Base-by-base conservation (phyloP, 2,888 invertebrate species). In the Trilocha varians region DNA sequence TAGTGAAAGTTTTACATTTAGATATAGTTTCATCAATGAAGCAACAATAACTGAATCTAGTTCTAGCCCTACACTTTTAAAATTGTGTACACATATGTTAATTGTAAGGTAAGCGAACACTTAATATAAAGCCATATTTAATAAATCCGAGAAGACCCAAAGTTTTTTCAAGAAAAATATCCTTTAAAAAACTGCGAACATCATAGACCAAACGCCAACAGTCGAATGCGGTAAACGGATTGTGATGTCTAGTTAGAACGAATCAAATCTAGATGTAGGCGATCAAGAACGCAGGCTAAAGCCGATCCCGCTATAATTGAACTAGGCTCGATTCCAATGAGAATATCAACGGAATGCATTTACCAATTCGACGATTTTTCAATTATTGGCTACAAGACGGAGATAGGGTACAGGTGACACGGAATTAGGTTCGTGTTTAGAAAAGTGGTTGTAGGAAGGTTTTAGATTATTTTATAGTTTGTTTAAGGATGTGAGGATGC, bases 171-270 rank as follows among this genome's bases (percentile, higher is more conserved):
- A n/a, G n/a, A n/a, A n/a, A n/a, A n/a, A n/a, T n/a, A n/a, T n/a
- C n/a, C n/a, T n/a, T n/a, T n/a, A 34, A 41, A 37, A 35, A 13
- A 38, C 38, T 61, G 63, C 25, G 43, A 9, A 48, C 70, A 77
- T 50, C 79, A 67, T 78, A 50, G 77, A 71, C 38, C 46, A 44
- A 39, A 57, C 74, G 78, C 78, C 78, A 80, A 76, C 78, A 71
- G 68, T 70, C 62, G 66, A 65, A 62, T 67, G 72, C 71, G 65
- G 74, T 73, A 71, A 79, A 73, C 75, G 72, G 72, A 72, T 75
- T 71, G 78, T 69, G 69, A 73, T 70, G 73, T 74, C 76, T 77
- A 76, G 73, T 77, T 78, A 75, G 70, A 73, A 76, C 67, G 71
- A 78, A 74, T 77, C 75, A 76, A 75, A 76, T 79, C 78, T 73